Base-by-base conservation (phyloP, 2,888 invertebrate species). In the Mythimna vitellina region DNA sequence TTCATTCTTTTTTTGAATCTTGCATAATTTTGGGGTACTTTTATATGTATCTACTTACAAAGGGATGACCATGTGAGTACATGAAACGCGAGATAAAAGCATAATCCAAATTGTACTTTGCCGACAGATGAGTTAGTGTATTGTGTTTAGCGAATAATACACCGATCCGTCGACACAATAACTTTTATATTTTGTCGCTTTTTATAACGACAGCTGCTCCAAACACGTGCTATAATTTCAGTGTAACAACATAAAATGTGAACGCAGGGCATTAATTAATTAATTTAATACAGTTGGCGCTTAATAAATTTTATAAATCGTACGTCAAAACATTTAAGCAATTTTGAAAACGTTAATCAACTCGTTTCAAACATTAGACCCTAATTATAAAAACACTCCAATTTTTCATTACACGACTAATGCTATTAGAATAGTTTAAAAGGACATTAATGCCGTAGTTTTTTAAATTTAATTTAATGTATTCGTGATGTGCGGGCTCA, bases 371-470 rank as follows among this genome's bases (percentile, higher is more conserved):
- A 89, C 88, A 91, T 93, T 92, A 91, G 89, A 86, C 89, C 88
- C 88, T 93, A 92, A 94, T 94, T 92, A 93, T 85, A 72, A 88
- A 90, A 89, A 89, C 89, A 89, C 87, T 90, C 89, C 88, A 91
- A 90, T 91, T 88, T 80, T 79, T 86, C 83, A 86, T 86, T 86
- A 84, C 80, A 83, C 76, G 81, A 79, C 80, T 87, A 88, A 93
- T 87, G 85, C 84, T 87, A 90, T 92, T 91, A 92, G 83, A 83
- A 82, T 82, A 86, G 83, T 89, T 89, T 88, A 84, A 89, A 89
- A 87, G 82, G 87, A 87, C 82, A 87, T 88, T 86, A 88, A 88
- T 86, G 78, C 80, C 9, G 82, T 78, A 81, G 83, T 87, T 88
- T 87, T 90, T 83, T 81, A 73, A 89, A 88, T 89, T 88, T 80